Evolutionary conservation across 1,140 invertebrate genomes (phyloP), one percentile per base, ranked within the genome.

Genomic region (Copidosoma floridanum): DNA sequence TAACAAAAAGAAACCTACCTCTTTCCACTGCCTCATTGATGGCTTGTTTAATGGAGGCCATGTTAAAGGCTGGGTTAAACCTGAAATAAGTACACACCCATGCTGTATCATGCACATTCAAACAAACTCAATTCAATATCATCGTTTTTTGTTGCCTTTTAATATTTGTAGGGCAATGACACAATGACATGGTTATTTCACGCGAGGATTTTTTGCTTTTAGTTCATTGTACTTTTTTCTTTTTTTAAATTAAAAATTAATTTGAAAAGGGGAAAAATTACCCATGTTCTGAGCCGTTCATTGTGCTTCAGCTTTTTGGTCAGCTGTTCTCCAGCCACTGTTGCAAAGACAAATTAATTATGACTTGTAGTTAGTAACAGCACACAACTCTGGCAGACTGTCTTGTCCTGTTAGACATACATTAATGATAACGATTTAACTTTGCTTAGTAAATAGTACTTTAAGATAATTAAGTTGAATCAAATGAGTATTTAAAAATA

Each of bases 21-120:
- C 91, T 86, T 82, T 94, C 92, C 55, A 94, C 91, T 60, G 91
- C 91, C 83, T 94, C 92, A 85, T 92, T 93, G 82, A 95, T 89
- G 68, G 92, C 92, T 85, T 95, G 92, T 73, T 93, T 93, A 81
- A 95, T 93, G 68, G 90, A 90, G 77, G 91, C 90, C 86, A 92
- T 93, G 77, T 92, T 93, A 83, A 92, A 91, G 71, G 89, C 87
- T 80, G 90, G 89, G 84, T 92, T 92, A 81, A 93, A 93, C 85
- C 90, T 92, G 82, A 57, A 84, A 82, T 57, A 74, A 72, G 69
- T 66, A 69, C 70, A 75, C 68, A 72, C 66, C 50, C 71, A 72
- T 70, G 71, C 68, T 68, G 40, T 32, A 63, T 68, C 68, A 73
- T 52, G 46, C 44, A 54, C 56, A 57, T 56, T 51, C 63, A 58